Evolutionary conservation across 2,797 vertebrate species (phyloP).

Genomic region (Arvicola amphibius): DNA sequence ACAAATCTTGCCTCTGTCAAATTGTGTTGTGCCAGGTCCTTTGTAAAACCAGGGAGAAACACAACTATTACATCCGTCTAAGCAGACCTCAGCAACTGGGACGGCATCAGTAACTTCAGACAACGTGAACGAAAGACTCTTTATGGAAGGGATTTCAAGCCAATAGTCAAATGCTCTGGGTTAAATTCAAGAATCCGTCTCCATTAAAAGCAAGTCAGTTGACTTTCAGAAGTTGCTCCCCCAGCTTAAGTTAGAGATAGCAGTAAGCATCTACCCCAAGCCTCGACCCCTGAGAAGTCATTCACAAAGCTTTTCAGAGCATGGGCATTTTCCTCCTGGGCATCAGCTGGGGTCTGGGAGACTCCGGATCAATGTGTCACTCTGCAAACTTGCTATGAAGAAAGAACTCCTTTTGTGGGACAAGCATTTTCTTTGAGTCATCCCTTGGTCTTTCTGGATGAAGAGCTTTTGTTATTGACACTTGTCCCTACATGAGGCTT

Average conservation of each 20-base stretch:
- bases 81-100: not conserved
- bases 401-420: not conserved
- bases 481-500: conserved; percentile 62
- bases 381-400: conserved; percentile 53
- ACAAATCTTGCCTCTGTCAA: not conserved
- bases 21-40: not conserved
- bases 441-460: not conserved
- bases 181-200: not conserved
- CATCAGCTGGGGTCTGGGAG: not conserved
- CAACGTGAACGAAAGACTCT: not conserved
- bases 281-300: not conserved
- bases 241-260: not conserved
- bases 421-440: conserved; percentile 69
- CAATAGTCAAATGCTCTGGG: not conserved
- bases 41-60: not conserved
- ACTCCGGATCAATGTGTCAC: conserved; percentile 15
- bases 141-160: conserved; percentile 16
- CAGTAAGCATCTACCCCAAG: not conserved
- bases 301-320: not conserved
- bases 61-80: not conserved
- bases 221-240: not conserved
- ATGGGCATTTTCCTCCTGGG: not conserved
- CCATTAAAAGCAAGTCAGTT: not conserved
- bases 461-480: conserved; percentile 55
- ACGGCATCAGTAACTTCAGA: not conserved